phyloP scores from a whole-genome alignment of 1,140 invertebrate species.

The Mamestra configurata region DNA sequence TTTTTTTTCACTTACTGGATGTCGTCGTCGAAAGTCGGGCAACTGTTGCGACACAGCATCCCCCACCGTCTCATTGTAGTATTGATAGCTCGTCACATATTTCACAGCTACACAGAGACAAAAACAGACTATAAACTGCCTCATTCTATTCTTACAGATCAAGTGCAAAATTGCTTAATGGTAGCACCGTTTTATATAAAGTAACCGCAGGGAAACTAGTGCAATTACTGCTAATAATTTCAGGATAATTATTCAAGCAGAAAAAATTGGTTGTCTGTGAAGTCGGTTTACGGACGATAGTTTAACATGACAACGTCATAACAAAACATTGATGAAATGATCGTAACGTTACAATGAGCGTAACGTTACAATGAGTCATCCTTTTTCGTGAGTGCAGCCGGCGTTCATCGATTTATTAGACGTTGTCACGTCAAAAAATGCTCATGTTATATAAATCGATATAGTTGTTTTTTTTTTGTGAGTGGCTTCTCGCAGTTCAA shows the following conservation, averaged over 20 bases:
- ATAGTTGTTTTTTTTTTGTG: too few species aligned
- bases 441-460: too few species aligned
- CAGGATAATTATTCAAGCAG: neutral
- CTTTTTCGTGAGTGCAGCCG: too few species aligned
- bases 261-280: neutral
- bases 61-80: neutral
- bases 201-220: neutral
- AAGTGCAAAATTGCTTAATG: neutral
- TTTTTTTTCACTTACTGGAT: slow-evolving; percentile 12
- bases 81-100: neutral
- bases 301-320: too few species aligned
- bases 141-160: neutral
- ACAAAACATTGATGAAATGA: too few species aligned
- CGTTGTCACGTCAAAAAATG: too few species aligned
- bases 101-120: neutral
- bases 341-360: too few species aligned
- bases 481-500: too few species aligned
- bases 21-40: neutral
- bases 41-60: slow-evolving; percentile 8
- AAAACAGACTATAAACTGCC: neutral
- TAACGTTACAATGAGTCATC: too few species aligned
- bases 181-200: neutral
- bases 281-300: neutral
- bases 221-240: neutral
- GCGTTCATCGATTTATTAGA: too few species aligned